A percentile compares a stretch with the other conserved stretches of the same genome.
Conservation (phyloP, 2,113 vertebrate genomes). For the Aplodontia rufa region DNA sequence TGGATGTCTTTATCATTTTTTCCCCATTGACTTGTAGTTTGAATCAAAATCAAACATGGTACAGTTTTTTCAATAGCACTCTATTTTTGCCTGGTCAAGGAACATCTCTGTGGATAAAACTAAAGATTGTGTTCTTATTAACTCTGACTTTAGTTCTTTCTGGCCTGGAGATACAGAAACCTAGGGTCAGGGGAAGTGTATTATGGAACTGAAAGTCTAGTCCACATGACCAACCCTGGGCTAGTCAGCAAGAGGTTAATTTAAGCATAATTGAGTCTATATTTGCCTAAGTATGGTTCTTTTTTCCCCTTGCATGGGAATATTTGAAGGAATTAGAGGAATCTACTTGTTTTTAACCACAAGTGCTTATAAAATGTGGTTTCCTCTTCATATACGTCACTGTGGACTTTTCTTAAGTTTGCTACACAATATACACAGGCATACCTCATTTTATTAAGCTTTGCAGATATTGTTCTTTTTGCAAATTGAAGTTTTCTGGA, state of each 20-base stretch:
- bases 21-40: no score
- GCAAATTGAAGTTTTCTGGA: not conserved
- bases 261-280: not conserved
- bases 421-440: not conserved
- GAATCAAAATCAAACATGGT: no score
- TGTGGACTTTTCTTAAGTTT: not conserved
- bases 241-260: not conserved
- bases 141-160: no score
- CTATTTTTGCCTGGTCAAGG: no score
- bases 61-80: no score
- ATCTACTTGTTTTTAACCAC: not conserved
- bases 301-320: not conserved
- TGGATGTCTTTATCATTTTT: no score
- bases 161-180: no score
- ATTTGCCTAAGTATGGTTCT: not conserved
- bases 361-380: not conserved
- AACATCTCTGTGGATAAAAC: no score
- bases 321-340: not conserved
- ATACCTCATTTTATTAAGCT: not conserved
- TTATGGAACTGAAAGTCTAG: not conserved
- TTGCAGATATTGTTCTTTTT: not conserved
- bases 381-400: not conserved
- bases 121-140: no score
- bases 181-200: not conserved
- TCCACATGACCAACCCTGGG: not conserved